Base-by-base conservation (phyloP, 2,888 invertebrate genomes). In the Agrochola litura region DNA sequence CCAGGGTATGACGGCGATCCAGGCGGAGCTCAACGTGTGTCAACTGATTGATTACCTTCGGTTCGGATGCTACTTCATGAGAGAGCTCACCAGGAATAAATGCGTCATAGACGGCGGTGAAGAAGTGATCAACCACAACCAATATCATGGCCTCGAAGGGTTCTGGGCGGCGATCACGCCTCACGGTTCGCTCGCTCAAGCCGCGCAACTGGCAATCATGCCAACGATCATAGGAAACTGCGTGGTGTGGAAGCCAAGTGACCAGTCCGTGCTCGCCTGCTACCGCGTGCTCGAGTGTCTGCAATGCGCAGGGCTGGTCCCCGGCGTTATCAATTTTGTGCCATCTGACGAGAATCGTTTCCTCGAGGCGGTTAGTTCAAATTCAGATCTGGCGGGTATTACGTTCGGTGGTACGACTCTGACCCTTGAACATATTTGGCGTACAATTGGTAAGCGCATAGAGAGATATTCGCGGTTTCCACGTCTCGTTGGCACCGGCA, bases 121-220 rank as follows among this genome's bases (percentile, higher is more conserved):
- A 72, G 97, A 97, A 30, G 98, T 98, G 0, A 97, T 97, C 86
- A 99, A 99, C 93, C 97, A 97, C 4, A 97, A 98, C 96, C 97
- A 98, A 79, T 98, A 98, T 94, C 97, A 99, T 81, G 99, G 98
- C 60, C 97, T 99, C 90, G 99, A 99, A 96, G 99, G 99, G 54
- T 99, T 99, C 93, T 97, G 99, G 87, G 99, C 99, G 4, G 98
- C 99, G 0, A 97, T 99, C 22, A 98, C 99, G 52, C 99, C 99
- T 0, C 99, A 99, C 93, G 99, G 99, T 95, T 99, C 99, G 93
- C 99, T 99, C 22, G 99, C 99, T 37, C 99, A 99, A 90, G 99
- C 99, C 80, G 99, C 99, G 58, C 99, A 99, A 95, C 97, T 99
- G 85, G 98, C 98, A 0, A 98, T 98, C 90, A 98, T 98, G n/a